Evolutionary conservation across 2,888 invertebrate genomes (phyloP).

Genomic region (Macrophya alboannulata): DNA sequence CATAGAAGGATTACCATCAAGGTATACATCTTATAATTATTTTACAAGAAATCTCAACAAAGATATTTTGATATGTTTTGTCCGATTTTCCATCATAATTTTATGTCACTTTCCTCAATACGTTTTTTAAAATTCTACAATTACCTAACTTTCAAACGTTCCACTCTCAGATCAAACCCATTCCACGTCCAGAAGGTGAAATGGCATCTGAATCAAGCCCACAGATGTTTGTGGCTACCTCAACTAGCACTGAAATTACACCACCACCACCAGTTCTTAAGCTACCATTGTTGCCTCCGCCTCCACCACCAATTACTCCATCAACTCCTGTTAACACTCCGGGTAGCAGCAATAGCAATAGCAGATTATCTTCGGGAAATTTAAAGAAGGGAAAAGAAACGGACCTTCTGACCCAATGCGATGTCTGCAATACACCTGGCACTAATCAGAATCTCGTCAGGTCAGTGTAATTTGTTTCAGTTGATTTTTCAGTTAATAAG

Average conservation of each 20-base stretch:
- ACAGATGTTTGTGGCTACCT: constrained; percentile 85
- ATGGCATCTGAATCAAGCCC: constrained; percentile 85
- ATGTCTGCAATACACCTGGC: constrained; percentile 85
- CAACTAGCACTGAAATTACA: constrained; percentile 76
- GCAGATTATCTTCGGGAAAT: constrained; percentile 68
- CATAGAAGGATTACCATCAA: constrained; percentile 92
- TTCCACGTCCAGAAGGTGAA: constrained; percentile 90
- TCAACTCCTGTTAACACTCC: constrained; percentile 60
- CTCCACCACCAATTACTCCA: constrained; percentile 59
- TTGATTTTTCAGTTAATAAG: neutral
- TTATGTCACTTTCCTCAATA: neutral
- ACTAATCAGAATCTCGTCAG: constrained; percentile 86
- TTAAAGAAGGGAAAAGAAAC: constrained; percentile 76
- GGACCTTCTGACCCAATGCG: constrained; percentile 83
- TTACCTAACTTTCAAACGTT: neutral
- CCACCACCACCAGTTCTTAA: constrained; percentile 73
- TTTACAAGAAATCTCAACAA: neutral
- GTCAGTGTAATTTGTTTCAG: constrained; percentile 78
- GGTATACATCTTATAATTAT: constrained; percentile 78
- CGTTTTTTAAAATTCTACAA: neutral
- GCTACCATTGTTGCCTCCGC: constrained; percentile 67
- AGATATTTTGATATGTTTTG: neutral
- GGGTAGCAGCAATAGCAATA: constrained; percentile 58
- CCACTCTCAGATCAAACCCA: constrained; percentile 86
- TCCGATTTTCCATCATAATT: neutral